These are phyloP conservation scores for Cephus nigrinus DNA, from an alignment of 2,888 invertebrate species.

Conservation along the genomic window DNA sequence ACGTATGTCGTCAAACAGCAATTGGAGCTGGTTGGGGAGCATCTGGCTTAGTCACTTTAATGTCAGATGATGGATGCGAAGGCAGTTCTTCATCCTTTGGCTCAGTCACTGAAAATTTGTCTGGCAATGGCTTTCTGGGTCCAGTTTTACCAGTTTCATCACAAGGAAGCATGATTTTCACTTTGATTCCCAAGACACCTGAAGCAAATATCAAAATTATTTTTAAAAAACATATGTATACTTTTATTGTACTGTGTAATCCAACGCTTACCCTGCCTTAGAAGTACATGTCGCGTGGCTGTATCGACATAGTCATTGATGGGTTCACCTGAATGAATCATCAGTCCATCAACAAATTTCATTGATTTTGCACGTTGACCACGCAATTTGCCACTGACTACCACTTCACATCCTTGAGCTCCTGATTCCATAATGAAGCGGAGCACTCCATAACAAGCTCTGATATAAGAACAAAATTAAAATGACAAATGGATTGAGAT, in stretches of 20 bases:
- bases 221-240: conserved; percentile 13
- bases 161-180: conserved; percentile 99
- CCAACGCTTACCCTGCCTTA: conserved; percentile 83
- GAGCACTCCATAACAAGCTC: conserved; percentile 98
- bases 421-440: conserved; percentile 99
- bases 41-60: conserved; percentile 76
- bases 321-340: conserved; percentile 99
- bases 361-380: conserved; percentile 99
- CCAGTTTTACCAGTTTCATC: conserved; percentile 98
- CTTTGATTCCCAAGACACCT: conserved; percentile 76
- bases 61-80: conserved; percentile 79
- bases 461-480: conserved; percentile 24
- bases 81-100: conserved; percentile 94
- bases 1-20: conserved; percentile 54
- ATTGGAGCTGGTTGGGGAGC: conserved; percentile 69
- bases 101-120: conserved; percentile 96
- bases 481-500: neutral
- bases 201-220: neutral
- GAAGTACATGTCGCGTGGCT: conserved; percentile 96
- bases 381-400: conserved; percentile 98
- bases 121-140: conserved; percentile 97
- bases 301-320: conserved; percentile 98
- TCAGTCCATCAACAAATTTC: conserved; percentile 99
- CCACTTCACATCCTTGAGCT: conserved; percentile 97
- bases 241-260: neutral